phyloP scores from a whole-genome alignment of 2,113 vertebrate genomes.

The Ophiodon elongatus region DNA sequence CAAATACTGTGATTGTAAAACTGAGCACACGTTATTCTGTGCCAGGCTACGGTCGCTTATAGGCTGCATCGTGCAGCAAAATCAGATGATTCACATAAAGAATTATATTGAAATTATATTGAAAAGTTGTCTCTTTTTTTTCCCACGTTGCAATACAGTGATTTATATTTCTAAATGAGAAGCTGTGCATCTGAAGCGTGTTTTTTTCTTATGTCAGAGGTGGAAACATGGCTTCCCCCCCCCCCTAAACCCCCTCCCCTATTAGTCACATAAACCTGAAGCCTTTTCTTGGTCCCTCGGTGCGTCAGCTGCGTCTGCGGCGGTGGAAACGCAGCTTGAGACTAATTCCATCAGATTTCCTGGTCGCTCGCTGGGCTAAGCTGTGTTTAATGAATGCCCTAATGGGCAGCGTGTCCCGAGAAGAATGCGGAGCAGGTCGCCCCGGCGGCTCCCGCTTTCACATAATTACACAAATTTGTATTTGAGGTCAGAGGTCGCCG shows the following conservation, averaged over 20 bases:
- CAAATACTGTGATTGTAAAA: slow-evolving; percentile 70
- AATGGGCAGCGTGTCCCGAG: slow-evolving; percentile 76
- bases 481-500: slow-evolving; percentile 50
- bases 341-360: slow-evolving; percentile 83
- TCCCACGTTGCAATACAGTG: background rate
- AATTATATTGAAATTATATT: slow-evolving; percentile 19
- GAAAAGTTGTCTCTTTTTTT: slow-evolving; percentile 18
- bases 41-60: slow-evolving; percentile 1
- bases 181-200: background rate
- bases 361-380: slow-evolving; percentile 81
- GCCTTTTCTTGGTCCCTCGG: slow-evolving; percentile 26
- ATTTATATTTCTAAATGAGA: background rate
- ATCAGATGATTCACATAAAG: slow-evolving; percentile 58
- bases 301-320: slow-evolving; percentile 67
- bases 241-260: background rate
- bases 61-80: slow-evolving; percentile 12
- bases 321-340: slow-evolving; percentile 80
- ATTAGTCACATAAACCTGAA: slow-evolving; percentile 29
- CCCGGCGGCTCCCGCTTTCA: slow-evolving; percentile 53
- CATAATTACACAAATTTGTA: slow-evolving; percentile 79
- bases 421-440: slow-evolving; percentile 82
- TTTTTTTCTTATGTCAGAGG: slow-evolving; percentile 21
- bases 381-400: slow-evolving; percentile 86
- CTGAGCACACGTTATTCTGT: too few relatives aligned
- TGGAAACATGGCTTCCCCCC: slow-evolving; percentile 21